Percentiles rank a stretch among this genome's conserved stretches.
These are phyloP conservation scores for Mesopsocus fuscifrons DNA, from an alignment of 2,888 invertebrate species.

Conservation along the genomic window DNA sequence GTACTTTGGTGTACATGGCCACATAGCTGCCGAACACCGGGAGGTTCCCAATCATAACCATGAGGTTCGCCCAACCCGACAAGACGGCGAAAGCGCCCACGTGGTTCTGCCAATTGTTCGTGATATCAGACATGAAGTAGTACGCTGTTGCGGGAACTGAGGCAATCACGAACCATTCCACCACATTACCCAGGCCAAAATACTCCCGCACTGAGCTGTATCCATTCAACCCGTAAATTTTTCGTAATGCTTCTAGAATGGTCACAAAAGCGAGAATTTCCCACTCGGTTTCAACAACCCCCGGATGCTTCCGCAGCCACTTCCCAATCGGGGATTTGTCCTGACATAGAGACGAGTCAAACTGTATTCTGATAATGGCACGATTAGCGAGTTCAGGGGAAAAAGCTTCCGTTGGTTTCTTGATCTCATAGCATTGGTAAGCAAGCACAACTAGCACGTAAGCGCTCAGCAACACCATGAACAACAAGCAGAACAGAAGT, in stretches of 20 bases:
- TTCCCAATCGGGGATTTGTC: conserved; percentile 60
- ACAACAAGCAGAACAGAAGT: conserved; percentile 56
- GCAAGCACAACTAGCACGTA: conserved; percentile 67
- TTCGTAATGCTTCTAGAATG: conserved; percentile 58
- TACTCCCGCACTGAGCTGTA: conserved; percentile 67
- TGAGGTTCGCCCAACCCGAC: conserved; percentile 75
- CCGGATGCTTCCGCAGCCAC: conserved; percentile 51
- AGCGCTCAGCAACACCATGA: conserved; percentile 58
- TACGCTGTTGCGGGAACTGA: conserved; percentile 62
- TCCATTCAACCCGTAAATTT: conserved; percentile 62
- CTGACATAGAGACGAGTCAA: conserved; percentile 33
- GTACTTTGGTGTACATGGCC: conserved; percentile 77
- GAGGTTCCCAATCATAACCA: conserved; percentile 76
- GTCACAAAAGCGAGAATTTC: conserved; percentile 62
- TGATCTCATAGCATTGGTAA: conserved; percentile 68
- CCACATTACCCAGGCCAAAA: conserved; percentile 62
- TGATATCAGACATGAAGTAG: conserved; percentile 46
- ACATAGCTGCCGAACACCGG: conserved; percentile 79
- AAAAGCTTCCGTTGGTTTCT: conserved; percentile 52
- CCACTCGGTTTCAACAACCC: conserved; percentile 38
- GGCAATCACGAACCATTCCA: conserved; percentile 72
- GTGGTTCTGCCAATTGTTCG: conserved; percentile 71
- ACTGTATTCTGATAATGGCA: neutral
- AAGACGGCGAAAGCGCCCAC: conserved; percentile 72
- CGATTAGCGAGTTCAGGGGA: conserved; percentile 41